Evolutionary conservation across 2,888 invertebrate genomes (phyloP).

Genomic region (Dasysyrphus tricinctus): DNA sequence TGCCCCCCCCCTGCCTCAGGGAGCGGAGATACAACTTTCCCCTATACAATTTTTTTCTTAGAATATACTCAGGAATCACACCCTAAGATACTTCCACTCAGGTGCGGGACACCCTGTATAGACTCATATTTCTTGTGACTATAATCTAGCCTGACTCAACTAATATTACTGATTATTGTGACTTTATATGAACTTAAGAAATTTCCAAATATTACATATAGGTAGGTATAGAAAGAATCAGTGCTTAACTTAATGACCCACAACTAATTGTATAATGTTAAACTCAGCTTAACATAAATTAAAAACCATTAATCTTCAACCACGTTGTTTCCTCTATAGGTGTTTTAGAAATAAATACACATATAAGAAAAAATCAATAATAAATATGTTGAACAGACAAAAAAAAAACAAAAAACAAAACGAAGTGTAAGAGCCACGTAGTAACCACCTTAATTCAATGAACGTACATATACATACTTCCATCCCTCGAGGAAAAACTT

Average conservation of each 20-base stretch:
- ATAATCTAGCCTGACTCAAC: no score
- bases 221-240: neutral
- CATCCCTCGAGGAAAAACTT: neutral
- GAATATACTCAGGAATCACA: no score
- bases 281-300: constrained; percentile 48
- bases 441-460: constrained; percentile 60
- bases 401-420: constrained; percentile 52
- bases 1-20: no score
- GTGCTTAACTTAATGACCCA: constrained; percentile 59
- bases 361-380: constrained; percentile 2
- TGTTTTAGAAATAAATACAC: constrained; percentile 15
- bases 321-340: constrained; percentile 38
- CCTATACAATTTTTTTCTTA: no score
- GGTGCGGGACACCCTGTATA: no score
- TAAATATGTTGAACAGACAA: constrained; percentile 13
- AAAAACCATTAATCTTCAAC: constrained; percentile 58
- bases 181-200: neutral
- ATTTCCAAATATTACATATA: neutral
- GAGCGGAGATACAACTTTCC: no score
- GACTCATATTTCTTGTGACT: no score
- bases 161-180: neutral
- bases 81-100: no score
- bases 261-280: constrained; percentile 61
- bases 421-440: constrained; percentile 67
- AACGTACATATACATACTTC: neutral